These are phyloP conservation scores for Dallia pectoralis DNA, from an alignment of 2,797 vertebrate genomes.

Conservation along the genomic window DNA sequence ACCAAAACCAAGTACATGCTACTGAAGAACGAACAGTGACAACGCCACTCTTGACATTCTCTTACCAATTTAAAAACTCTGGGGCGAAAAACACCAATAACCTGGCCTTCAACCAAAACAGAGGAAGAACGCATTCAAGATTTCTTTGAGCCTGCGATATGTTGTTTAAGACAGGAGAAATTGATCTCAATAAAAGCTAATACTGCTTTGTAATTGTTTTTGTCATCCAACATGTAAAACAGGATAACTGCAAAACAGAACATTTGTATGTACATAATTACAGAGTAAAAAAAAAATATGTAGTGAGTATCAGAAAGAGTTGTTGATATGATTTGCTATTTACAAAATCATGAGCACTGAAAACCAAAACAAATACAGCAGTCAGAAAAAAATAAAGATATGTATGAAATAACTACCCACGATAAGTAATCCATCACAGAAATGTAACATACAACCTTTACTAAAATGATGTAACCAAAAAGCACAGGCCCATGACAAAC, in stretches of 20 bases:
- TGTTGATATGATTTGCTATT: constrained; percentile 44
- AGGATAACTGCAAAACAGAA: constrained; percentile 44
- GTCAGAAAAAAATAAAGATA: constrained; percentile 31
- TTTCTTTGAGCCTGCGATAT: constrained; percentile 47
- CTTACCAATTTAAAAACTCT: constrained; percentile 14
- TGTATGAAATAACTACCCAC: constrained; percentile 33
- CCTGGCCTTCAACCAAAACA: constrained; percentile 46
- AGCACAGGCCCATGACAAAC: constrained; percentile 57
- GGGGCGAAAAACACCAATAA: constrained; percentile 36
- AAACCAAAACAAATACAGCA: constrained; percentile 48
- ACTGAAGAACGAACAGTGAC: constrained; percentile 7
- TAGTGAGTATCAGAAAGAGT: constrained; percentile 30
- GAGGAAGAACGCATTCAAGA: constrained; percentile 41
- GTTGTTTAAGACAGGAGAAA: constrained; percentile 42
- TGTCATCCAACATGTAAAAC: constrained; percentile 49
- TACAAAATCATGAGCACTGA: constrained; percentile 61
- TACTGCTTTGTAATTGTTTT: constrained; percentile 71
- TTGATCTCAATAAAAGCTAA: constrained; percentile 61
- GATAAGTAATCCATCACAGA: constrained; percentile 47
- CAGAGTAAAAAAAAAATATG: constrained; percentile 51
- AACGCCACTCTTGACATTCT: constrained; percentile 16
- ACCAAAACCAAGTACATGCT: neutral
- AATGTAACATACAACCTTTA: constrained; percentile 38
- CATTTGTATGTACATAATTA: constrained; percentile 62
- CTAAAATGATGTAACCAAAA: constrained; percentile 53